Evolutionary conservation across 2,113 vertebrate genomes (phyloP), one percentile per base, ranked within the genome.

Genomic region (Pseudois nayaur): DNA sequence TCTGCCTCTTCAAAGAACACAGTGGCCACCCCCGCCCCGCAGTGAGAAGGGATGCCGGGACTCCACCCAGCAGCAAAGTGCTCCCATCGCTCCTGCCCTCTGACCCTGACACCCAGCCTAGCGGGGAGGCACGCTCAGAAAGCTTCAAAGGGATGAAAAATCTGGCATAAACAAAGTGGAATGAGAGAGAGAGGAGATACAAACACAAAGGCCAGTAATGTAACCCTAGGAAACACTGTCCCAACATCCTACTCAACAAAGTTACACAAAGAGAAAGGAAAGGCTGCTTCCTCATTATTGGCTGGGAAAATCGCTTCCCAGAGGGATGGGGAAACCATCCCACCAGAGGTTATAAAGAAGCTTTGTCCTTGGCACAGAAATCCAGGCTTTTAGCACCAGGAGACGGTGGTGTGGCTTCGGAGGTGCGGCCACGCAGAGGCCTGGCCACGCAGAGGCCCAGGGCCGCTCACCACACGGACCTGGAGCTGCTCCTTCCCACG

Each of bases 11-110:
- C 52, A 10, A 8, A 43, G 88, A 43, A 10, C 2, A 0, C 6
- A 8, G 67, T 3, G 52, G 29, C 36, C 1, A 0, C 19, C 17
- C 1, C 16, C 3, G 0, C 17, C 52, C 76, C 0, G 0, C 0
- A 0, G n/a, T 23, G 8, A 31, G 67, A 45, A 57, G 33, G 19
- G 52, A 36, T 10, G 2, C 3, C 10, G 9, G 17, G 31, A 12
- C 1, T 23, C 50, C 19, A 14, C 17, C 17, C 11, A 13, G 19
- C 50, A 36, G 33, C 10, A 5, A 9, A 21, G 31, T 0, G 27
- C 17, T 40, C n/a, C 52, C 21, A 16, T 12, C 0, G 1, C 50
- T 11, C 11, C 19, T 21, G 52, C 52, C 52, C 14, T 25, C 43
- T 8, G 54, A 74, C 17, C 52, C 29, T 25, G 54, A 4, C 0